A percentile compares a stretch with the other conserved stretches of the same genome.
Conservation (phyloP, 2,797 vertebrate genomes). For the Sebastes glaucus region DNA sequence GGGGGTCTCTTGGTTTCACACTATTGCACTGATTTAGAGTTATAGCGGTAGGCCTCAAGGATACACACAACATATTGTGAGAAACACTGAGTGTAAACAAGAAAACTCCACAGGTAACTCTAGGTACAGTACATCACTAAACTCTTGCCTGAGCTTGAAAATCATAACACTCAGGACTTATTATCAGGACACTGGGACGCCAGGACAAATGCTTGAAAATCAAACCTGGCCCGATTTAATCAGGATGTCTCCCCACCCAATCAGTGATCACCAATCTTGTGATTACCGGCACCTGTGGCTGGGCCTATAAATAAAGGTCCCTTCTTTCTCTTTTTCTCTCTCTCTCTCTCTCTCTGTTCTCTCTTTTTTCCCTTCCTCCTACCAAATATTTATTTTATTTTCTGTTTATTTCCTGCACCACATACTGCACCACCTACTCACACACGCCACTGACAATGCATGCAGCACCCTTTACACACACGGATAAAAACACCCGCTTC, state of each 20-base stretch:
- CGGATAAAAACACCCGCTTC: not conserved
- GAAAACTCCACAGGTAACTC: not conserved
- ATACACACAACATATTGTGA: not conserved
- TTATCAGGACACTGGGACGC: not conserved
- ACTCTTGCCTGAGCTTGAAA: not conserved
- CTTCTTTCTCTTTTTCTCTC: not conserved
- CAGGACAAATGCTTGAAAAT: constrained; percentile 6
- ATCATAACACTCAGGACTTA: not conserved
- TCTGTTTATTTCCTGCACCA: constrained; percentile 47
- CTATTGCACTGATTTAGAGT: not conserved
- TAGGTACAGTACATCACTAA: rapidly evolving
- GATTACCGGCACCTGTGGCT: constrained; percentile 31
- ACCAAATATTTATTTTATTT: constrained; percentile 23
- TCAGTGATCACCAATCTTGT: not conserved
- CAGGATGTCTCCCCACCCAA: not conserved
- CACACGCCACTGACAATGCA: constrained; percentile 16
- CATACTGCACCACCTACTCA: constrained; percentile 45
- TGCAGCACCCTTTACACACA: constrained; percentile 12
- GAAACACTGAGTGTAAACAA: not conserved
- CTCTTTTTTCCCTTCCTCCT: not conserved
- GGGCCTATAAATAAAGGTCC: constrained; percentile 33
- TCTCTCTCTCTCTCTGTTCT: not conserved
- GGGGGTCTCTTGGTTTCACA: not conserved
- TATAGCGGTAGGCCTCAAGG: not conserved
- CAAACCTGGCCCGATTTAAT: constrained; percentile 1